Percentiles rank a stretch among this genome's conserved stretches.
These are phyloP conservation scores for Isichthys henryi DNA, from an alignment of 2,113 vertebrate species.

Conservation along the genomic window DNA sequence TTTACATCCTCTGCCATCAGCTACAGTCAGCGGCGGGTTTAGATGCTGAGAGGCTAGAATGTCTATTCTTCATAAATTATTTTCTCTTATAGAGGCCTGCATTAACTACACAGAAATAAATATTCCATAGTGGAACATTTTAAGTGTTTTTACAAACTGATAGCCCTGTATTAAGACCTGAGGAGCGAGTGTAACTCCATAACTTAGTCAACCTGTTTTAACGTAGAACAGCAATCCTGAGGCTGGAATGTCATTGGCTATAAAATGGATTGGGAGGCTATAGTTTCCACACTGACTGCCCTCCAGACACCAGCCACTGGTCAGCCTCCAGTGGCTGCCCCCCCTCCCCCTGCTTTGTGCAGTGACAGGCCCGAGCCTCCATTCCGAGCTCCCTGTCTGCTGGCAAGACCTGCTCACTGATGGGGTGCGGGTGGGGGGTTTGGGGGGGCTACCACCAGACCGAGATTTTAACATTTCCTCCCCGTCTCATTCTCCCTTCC, in stretches of 20 bases:
- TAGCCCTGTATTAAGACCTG: not conserved
- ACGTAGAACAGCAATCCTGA: not conserved
- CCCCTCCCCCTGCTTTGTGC: not conserved
- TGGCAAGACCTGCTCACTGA: not conserved
- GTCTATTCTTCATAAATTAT: not conserved
- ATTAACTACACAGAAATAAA: not conserved
- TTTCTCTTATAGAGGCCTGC: not conserved
- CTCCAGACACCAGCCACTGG: too few species aligned
- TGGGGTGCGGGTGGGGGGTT: slow-evolving; percentile 17
- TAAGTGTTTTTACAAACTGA: not conserved
- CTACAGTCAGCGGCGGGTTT: not conserved
- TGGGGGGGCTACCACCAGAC: slow-evolving; percentile 34
- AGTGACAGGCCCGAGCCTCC: not conserved
- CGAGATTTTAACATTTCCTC: slow-evolving; percentile 22
- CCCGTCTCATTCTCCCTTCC: slow-evolving; percentile 31
- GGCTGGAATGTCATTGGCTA: not conserved
- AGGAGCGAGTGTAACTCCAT: not conserved
- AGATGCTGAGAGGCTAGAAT: not conserved
- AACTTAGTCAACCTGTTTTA: not conserved
- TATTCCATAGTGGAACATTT: not conserved
- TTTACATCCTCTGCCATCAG: not conserved
- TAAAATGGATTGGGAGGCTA: not conserved
- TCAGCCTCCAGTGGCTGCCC: not conserved
- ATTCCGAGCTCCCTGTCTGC: not conserved
- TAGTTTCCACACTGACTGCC: not conserved